phyloP scores from a whole-genome alignment of 2,888 invertebrate genomes.

The Conops quadrifasciatus region DNA sequence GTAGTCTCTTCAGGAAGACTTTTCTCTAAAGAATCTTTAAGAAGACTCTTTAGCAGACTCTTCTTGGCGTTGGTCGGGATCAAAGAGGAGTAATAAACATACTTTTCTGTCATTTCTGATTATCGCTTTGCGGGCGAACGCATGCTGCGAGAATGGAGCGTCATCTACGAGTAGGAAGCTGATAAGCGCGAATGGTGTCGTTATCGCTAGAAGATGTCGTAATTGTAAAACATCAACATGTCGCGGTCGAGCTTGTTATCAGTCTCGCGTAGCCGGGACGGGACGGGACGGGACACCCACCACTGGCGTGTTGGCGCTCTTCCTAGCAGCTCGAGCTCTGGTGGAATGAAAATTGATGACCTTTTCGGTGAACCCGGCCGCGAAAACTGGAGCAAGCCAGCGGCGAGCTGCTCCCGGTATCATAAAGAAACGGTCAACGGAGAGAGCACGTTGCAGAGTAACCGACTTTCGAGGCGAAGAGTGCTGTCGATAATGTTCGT shows the following conservation, averaged over 20 bases:
- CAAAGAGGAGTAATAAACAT: not conserved
- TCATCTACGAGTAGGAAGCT: not conserved
- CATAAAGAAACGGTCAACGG: too few species aligned
- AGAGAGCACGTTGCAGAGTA: not conserved
- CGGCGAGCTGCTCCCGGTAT: not conserved
- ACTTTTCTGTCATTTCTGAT: not conserved
- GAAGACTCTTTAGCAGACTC: too few species aligned
- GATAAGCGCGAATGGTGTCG: not conserved
- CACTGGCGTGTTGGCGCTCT: slow-evolving; percentile 1
- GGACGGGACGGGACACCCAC: slow-evolving; percentile 11
- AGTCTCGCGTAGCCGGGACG: not conserved
- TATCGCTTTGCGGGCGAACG: not conserved
- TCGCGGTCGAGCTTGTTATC: not conserved
- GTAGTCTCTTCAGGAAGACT: not conserved
- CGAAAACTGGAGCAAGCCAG: slow-evolving; percentile 8
- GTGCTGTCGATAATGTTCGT: not conserved
- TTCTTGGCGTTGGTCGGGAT: not conserved
- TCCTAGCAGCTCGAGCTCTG: not conserved
- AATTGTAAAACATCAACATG: not conserved
- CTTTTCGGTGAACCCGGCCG: slow-evolving; percentile 16
- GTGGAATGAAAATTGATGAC: slow-evolving; percentile 25
- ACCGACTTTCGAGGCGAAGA: not conserved
- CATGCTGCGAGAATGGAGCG: not conserved
- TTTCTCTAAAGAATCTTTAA: too few species aligned
- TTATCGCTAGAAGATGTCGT: not conserved